A percentile compares a stretch with the other conserved stretches of the same genome.
Conservation (phyloP, 2,888 invertebrate species). For the Dryomyza anilis region DNA sequence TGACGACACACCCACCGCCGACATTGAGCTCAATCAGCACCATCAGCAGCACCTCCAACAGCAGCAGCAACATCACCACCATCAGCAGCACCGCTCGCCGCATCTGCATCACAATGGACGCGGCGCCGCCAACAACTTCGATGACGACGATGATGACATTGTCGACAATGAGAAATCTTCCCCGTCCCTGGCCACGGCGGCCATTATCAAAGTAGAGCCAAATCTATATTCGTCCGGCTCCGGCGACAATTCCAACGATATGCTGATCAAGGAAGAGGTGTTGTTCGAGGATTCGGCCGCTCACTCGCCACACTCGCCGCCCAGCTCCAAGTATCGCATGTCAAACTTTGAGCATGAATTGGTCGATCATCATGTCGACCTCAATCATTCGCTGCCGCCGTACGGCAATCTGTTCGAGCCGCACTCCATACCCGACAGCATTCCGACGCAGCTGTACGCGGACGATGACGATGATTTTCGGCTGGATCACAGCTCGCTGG, state of each 20-base stretch:
- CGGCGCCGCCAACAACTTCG: slow-evolving; percentile 51
- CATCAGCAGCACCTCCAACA: too few relatives aligned
- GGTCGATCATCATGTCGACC: slow-evolving; percentile 57
- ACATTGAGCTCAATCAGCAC: too few relatives aligned
- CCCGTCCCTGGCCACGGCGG: slow-evolving; percentile 59
- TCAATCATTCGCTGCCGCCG: slow-evolving; percentile 57
- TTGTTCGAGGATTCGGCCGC: slow-evolving; percentile 58
- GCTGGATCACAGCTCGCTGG: slow-evolving; percentile 57
- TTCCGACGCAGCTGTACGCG: slow-evolving; percentile 58
- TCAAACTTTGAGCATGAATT: slow-evolving; percentile 58
- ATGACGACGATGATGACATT: slow-evolving; percentile 42
- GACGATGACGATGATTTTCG: slow-evolving; percentile 60
- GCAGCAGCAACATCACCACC: slow-evolving; percentile 35
- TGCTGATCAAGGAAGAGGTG: slow-evolving; percentile 59
- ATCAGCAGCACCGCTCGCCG: slow-evolving; percentile 26
- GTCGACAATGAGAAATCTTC: slow-evolving; percentile 58
- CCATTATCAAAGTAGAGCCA: slow-evolving; percentile 58
- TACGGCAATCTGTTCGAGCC: slow-evolving; percentile 60
- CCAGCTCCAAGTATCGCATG: slow-evolving; percentile 58
- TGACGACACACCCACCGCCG: too few relatives aligned
- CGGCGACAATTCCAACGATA: slow-evolving; percentile 59
- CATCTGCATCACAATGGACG: slow-evolving; percentile 32
- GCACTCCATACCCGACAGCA: slow-evolving; percentile 59
- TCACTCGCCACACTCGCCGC: slow-evolving; percentile 58
- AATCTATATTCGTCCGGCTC: slow-evolving; percentile 59